Conservation (phyloP, 2,888 invertebrate genomes). For the Phyllotreta striolata region DNA sequence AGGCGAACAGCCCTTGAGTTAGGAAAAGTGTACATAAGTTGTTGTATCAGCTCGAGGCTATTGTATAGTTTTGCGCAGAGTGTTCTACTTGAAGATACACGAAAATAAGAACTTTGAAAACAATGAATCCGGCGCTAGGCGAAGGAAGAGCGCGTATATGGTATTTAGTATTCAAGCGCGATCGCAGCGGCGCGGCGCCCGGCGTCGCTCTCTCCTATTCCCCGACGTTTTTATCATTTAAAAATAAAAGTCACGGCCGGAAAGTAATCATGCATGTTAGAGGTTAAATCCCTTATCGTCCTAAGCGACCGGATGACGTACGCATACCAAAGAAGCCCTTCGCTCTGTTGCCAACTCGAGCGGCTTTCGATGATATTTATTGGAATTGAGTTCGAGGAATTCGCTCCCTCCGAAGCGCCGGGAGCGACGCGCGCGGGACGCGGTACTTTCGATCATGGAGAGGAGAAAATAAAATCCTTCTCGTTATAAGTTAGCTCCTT, state of each 20-base stretch:
- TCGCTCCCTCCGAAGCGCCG: background rate
- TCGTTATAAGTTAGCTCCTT: no score
- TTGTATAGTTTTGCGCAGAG: no score
- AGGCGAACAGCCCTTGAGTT: no score
- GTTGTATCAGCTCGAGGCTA: no score
- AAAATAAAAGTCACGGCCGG: constrained; percentile 59
- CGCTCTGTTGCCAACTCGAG: constrained; percentile 32
- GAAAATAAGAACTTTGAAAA: constrained; percentile 17
- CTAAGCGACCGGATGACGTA: constrained; percentile 54
- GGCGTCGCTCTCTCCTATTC: constrained; percentile 41
- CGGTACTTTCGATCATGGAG: no score
- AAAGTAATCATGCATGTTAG: constrained; percentile 60
- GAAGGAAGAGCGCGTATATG: constrained; percentile 33
- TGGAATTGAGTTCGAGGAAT: constrained; percentile 32
- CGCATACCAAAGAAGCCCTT: constrained; percentile 53
- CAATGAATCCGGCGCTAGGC: constrained; percentile 31
- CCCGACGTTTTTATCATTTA: constrained; percentile 57
- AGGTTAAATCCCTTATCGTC: constrained; percentile 59
- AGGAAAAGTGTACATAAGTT: no score
- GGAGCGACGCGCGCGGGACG: no score
- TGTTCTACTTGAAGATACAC: no score
- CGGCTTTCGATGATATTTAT: constrained; percentile 31
- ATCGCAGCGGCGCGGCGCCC: constrained; percentile 30
- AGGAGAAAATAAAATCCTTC: no score
- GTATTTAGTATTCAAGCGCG: constrained; percentile 43